phyloP scores from a whole-genome alignment of 2,888 invertebrate species.

The Abrostola triplasia region DNA sequence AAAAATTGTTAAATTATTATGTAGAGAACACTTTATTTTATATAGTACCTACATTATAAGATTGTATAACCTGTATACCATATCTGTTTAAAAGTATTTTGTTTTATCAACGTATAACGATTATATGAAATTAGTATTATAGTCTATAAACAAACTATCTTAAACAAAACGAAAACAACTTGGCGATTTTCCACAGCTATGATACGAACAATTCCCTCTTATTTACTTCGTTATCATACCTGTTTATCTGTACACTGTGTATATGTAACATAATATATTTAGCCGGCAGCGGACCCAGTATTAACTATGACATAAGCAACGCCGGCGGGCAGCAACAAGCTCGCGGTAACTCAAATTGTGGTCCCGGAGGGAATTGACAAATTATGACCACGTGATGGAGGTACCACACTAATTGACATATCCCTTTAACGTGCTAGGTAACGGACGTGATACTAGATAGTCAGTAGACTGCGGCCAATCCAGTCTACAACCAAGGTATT shows the following conservation, averaged over 20 bases:
- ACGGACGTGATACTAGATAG: neutral
- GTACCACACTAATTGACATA: slow-evolving; percentile 22
- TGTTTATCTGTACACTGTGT: neutral
- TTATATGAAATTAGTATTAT: too few relatives aligned
- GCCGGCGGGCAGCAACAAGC: slow-evolving; percentile 15
- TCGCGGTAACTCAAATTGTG: slow-evolving; percentile 11
- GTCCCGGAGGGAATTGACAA: slow-evolving; percentile 22
- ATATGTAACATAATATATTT: slow-evolving; percentile 8
- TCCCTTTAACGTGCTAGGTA: neutral
- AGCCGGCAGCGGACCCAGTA: slow-evolving; percentile 7
- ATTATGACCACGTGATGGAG: slow-evolving; percentile 33
- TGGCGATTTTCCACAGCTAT: too few relatives aligned
- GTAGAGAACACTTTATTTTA: too few relatives aligned
- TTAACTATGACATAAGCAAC: slow-evolving; percentile 15
- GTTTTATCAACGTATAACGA: too few relatives aligned
- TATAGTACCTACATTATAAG: too few relatives aligned
- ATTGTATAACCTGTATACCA: too few relatives aligned
- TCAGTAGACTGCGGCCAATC: neutral
- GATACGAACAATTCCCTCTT: too few relatives aligned
- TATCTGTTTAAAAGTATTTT: too few relatives aligned
- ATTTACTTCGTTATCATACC: neutral
- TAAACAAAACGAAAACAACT: too few relatives aligned
- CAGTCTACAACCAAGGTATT: too few relatives aligned
- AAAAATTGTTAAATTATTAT: neutral
- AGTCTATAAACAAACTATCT: too few relatives aligned